phyloP scores from a whole-genome alignment of 2,888 invertebrate genomes.

The Tinea semifulvella region DNA sequence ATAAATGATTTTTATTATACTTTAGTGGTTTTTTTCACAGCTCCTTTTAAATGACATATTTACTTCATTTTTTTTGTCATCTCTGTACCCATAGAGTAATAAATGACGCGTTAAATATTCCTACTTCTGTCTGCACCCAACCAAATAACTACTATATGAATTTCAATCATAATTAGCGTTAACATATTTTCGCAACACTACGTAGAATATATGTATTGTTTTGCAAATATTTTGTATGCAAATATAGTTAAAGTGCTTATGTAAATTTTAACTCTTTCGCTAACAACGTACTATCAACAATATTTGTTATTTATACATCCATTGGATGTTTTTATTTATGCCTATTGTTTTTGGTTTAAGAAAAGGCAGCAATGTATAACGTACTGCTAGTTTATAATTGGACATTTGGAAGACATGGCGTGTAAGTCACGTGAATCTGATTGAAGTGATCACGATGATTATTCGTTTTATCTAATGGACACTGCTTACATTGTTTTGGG shows the following conservation, averaged over 20 bases:
- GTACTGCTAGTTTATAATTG: neutral
- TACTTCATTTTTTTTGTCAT: too few relatives aligned
- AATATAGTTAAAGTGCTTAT: slow-evolving; percentile 11
- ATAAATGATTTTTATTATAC: too few relatives aligned
- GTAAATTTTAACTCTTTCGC: slow-evolving; percentile 5
- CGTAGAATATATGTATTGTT: slow-evolving; percentile 8
- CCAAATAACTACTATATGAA: too few relatives aligned
- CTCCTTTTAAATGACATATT: too few relatives aligned
- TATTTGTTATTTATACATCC: neutral
- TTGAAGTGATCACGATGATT: neutral
- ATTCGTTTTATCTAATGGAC: neutral
- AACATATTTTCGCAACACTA: slow-evolving; percentile 11
- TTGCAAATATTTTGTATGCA: slow-evolving; percentile 12
- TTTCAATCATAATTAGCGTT: too few relatives aligned
- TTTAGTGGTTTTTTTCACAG: too few relatives aligned
- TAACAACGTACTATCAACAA: neutral
- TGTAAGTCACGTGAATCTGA: neutral
- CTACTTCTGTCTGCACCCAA: too few relatives aligned
- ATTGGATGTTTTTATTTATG: neutral
- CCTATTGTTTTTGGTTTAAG: too few relatives aligned
- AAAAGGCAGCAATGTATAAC: neutral
- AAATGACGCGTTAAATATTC: too few relatives aligned
- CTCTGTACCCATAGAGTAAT: too few relatives aligned
- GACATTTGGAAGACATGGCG: neutral
- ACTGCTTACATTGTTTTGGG: too few relatives aligned